Base-by-base conservation (phyloP, 2,797 vertebrate genomes). In the Pangasius mekongensis region DNA sequence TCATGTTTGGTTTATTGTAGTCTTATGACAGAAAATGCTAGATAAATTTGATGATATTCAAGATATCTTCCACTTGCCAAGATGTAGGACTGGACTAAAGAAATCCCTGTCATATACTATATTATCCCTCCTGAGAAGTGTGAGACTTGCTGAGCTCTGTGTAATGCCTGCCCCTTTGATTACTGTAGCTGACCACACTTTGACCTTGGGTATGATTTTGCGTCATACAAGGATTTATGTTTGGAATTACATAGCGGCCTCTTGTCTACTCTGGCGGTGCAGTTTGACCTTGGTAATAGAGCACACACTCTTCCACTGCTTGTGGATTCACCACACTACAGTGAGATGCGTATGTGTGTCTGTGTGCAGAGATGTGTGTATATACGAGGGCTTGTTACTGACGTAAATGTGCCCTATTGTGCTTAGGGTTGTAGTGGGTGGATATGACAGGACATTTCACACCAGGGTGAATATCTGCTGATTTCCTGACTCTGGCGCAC, bases 401-500 rank as follows among this genome's bases (percentile, higher is more conserved):
- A 86, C 66, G 84, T 82, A 86, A 89, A 74, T 71, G 77, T 74
- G 36, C 76, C 66, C 58, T 20, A 14, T 69, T 24, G 20, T 82
- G 78, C 71, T 80, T 1, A 43, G 54, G 85, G 74, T 80, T 58
- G 54, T 43, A 39, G 49, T 49, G 86, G 80, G 71, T 81, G 67
- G 52, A 33, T 27, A 60, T 85, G 47, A 84, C 78, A 16, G 85
- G 81, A 78, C 43, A 62, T n/a, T 81, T 89, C 67, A 62, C 60
- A 54, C n/a, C 85, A 89, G 78, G 24, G 36, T 81, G 88, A 83
- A 86, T 81, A 84, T 89, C 49, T 58, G 85, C 86, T 83, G 76
- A 60, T 67, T 88, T 81, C 84, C 86, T 67, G n/a, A 39, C 78
- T 43, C 18, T 58, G 67, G 47, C 16, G 33, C 54, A 87, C 66